Evolutionary conservation across 1,140 invertebrate species (phyloP), one percentile per base, ranked within the genome.

Genomic region (Berghia stephanieae): DNA sequence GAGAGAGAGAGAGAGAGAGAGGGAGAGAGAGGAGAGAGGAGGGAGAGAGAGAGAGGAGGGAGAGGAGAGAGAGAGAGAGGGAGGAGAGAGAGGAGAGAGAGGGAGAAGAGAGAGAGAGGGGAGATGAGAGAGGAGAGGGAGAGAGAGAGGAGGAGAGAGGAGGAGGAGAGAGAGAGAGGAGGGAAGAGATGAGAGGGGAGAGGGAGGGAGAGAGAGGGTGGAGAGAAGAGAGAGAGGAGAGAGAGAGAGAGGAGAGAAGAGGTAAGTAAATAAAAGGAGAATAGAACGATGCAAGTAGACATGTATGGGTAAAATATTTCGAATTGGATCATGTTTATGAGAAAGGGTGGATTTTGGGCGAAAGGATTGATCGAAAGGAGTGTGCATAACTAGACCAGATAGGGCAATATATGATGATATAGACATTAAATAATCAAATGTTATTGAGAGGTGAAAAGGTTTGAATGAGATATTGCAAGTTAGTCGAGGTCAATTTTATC

Each of bases 181-280:
- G 46, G n/a, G 44, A 71, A 18, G 34, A n/a, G 18, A 31, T 38
- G 27, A 44, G 66, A 44, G 38, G 74, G 75, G 63, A 60, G 34
- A 42, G 42, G 27, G 40, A 44, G 52, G 27, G 40, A 21, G 36
- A 42, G 40, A 24, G 71, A 31, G 31, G 36, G 18, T 10, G 40
- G 13, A 42, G 27, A 34, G 13, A 42, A 66, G 21, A 46, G 49
- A 24, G 27, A 52, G 40, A 36, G 43, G 63, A 49, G 66, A 18
- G 6, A 43, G n/a, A 42, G 27, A 40, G 27, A 18, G 27, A 31
- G 27, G 27, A 10, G 60, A 63, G 27, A 27, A 63, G 60, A 31
- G 60, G 27, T 18, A 63, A 27, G 60, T 13, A 63, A 27, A 31
- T 10, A 31, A 27, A 31, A 27, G 27, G 27, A 31, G 38, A 40